phyloP scores from a whole-genome alignment of 37 sponge, comb jelly and placozoan species.

The Dysidea cf. avara region DNA sequence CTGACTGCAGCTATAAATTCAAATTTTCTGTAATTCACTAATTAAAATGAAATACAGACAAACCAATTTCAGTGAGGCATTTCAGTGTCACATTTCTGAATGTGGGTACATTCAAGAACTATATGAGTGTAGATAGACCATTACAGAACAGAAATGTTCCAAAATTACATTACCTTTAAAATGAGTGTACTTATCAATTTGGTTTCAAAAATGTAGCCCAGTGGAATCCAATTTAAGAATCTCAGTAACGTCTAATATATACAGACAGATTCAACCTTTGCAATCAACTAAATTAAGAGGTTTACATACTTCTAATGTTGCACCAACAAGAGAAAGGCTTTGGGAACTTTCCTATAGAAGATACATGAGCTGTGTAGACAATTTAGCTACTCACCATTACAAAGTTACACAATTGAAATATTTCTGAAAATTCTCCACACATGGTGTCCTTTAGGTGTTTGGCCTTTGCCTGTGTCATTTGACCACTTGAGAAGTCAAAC shows the following conservation, averaged over 20 bases:
- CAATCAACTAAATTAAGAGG: no score
- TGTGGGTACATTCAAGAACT: constrained; percentile 93
- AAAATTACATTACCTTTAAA: constrained; percentile 67
- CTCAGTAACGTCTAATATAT: constrained; percentile 65
- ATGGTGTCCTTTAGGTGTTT: constrained; percentile 97
- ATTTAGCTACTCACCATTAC: constrained; percentile 70
- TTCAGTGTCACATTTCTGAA: constrained; percentile 97
- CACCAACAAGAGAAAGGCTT: constrained; percentile 58
- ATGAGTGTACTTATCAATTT: constrained; percentile 93
- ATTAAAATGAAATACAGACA: not conserved
- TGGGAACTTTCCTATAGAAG: constrained; percentile 79
- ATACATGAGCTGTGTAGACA: not conserved
- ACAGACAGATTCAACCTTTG: not conserved
- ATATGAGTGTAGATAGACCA: not conserved
- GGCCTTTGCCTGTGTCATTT: constrained; percentile 97
- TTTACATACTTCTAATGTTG: constrained; percentile 58
- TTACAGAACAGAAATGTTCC: not conserved
- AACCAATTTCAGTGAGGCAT: constrained; percentile 96
- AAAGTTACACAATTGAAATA: constrained; percentile 87
- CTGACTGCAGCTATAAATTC: not conserved
- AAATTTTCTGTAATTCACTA: not conserved
- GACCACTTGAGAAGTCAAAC: constrained; percentile 96
- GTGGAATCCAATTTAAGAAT: constrained; percentile 97
- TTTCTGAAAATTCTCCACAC: constrained; percentile 95
- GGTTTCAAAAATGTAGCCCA: constrained; percentile 99